phyloP scores from a whole-genome alignment of 35 echinoderm and acorn worm species.

The Chiridota heheva region DNA sequence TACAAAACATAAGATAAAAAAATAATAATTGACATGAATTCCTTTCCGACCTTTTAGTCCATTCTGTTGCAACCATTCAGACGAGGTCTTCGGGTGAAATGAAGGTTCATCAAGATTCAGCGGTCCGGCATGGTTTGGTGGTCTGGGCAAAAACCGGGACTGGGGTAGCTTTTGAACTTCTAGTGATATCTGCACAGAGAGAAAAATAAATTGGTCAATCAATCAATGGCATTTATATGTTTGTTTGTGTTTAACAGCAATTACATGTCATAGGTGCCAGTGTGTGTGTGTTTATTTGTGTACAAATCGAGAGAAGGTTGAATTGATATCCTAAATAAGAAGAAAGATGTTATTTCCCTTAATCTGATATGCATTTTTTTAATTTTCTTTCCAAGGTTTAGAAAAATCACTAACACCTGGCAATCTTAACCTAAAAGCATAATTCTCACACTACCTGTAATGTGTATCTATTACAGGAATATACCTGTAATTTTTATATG shows the following conservation, averaged over 20 bases:
- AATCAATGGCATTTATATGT: background rate
- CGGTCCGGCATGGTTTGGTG: slow-evolving; percentile 82
- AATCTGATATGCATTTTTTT: no score
- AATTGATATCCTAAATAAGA: no score
- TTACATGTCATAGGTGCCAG: no score
- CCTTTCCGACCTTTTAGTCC: slow-evolving; percentile 98
- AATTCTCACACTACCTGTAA: no score
- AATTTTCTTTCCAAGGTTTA: no score
- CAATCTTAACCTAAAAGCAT: no score
- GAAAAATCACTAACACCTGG: no score
- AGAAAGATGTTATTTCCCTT: no score
- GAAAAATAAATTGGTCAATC: background rate
- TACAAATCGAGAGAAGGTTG: background rate
- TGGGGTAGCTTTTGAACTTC: slow-evolving; percentile 95
- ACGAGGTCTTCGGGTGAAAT: slow-evolving; percentile 90
- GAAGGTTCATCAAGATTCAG: slow-evolving; percentile 75
- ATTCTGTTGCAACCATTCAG: slow-evolving; percentile 89
- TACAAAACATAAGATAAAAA: background rate
- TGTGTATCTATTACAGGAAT: no score
- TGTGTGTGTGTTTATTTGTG: background rate
- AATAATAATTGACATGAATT: slow-evolving; percentile 1
- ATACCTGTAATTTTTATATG: no score
- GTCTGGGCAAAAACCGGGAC: slow-evolving; percentile 83
- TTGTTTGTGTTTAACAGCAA: background rate
- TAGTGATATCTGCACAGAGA: slow-evolving; percentile 74